Evolutionary conservation across 2,888 invertebrate species (phyloP).

Genomic region (Drosophila dives): DNA sequence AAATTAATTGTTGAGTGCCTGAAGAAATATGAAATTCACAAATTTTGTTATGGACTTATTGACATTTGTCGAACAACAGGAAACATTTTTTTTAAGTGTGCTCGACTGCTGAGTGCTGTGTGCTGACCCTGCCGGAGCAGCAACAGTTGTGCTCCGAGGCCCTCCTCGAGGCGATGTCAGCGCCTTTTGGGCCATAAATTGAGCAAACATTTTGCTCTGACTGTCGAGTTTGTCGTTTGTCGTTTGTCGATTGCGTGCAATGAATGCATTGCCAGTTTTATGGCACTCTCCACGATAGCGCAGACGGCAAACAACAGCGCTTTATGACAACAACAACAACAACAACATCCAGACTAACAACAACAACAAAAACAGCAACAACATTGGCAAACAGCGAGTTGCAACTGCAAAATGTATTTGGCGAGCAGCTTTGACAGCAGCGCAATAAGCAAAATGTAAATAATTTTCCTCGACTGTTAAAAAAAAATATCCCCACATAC

Average conservation of each 20-base stretch:
- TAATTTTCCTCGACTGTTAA: constrained; percentile 58
- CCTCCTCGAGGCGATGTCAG: constrained; percentile 41
- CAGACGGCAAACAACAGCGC: constrained; percentile 66
- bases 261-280: constrained; percentile 80
- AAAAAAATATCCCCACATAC: constrained; percentile 17
- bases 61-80: not conserved
- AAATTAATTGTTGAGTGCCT: not conserved
- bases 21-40: not conserved
- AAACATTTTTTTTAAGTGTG: not conserved
- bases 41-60: not conserved
- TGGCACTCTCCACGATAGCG: constrained; percentile 68
- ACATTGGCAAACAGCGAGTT: constrained; percentile 58
- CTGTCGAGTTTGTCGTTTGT: constrained; percentile 22
- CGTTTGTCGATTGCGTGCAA: constrained; percentile 74
- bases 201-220: constrained; percentile 73
- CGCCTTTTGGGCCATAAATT: constrained; percentile 71
- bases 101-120: constrained; percentile 12
- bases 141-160: constrained; percentile 44
- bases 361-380: constrained; percentile 12
- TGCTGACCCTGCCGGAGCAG: constrained; percentile 61
- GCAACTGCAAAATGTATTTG: constrained; percentile 56
- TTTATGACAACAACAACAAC: constrained; percentile 49
- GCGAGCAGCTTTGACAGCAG: constrained; percentile 33
- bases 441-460: constrained; percentile 80
- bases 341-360: constrained; percentile 19